These are phyloP conservation scores for Anolis carolinensis DNA, from an alignment of 2,113 vertebrate genomes.

Conservation along the genomic window DNA sequence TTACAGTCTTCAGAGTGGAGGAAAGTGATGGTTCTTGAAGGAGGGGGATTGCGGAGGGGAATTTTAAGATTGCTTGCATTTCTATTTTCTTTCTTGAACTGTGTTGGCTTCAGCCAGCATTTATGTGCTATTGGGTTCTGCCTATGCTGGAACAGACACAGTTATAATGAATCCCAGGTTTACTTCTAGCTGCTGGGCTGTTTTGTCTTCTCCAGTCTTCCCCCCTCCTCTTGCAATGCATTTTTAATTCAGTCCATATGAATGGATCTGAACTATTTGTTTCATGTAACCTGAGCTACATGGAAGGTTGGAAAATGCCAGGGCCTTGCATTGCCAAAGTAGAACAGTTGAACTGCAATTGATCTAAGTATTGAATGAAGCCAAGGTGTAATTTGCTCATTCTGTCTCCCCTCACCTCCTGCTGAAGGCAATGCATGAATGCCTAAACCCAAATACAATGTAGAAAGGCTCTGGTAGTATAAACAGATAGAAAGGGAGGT, in stretches of 20 bases:
- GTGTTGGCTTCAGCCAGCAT: constrained; percentile 65
- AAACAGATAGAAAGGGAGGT: constrained; percentile 61
- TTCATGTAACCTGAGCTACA: constrained; percentile 76
- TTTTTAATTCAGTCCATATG: constrained; percentile 76
- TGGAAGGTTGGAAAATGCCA: constrained; percentile 68
- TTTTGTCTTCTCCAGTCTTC: background rate
- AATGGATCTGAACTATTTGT: constrained; percentile 74
- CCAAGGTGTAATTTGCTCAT: constrained; percentile 74
- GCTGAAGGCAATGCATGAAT: constrained; percentile 65
- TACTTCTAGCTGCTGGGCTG: constrained; percentile 28
- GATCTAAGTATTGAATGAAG: constrained; percentile 72
- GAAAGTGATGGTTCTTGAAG: background rate
- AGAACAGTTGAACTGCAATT: constrained; percentile 72
- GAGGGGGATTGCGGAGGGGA: background rate
- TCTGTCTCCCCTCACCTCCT: constrained; percentile 60
- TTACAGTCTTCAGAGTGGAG: constrained; percentile 54
- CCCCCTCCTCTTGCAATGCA: constrained; percentile 50
- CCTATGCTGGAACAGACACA: constrained; percentile 68
- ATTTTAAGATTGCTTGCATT: constrained; percentile 28
- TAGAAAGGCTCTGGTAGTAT: constrained; percentile 65
- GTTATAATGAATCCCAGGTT: constrained; percentile 73
- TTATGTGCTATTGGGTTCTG: constrained; percentile 57
- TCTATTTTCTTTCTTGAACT: constrained; percentile 32
- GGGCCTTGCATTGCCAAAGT: constrained; percentile 67
- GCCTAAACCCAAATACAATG: constrained; percentile 71